A percentile compares a stretch with the other conserved stretches of the same genome.
Conservation (phyloP, 2,797 vertebrate species). For the Takifugu ocellatus region DNA sequence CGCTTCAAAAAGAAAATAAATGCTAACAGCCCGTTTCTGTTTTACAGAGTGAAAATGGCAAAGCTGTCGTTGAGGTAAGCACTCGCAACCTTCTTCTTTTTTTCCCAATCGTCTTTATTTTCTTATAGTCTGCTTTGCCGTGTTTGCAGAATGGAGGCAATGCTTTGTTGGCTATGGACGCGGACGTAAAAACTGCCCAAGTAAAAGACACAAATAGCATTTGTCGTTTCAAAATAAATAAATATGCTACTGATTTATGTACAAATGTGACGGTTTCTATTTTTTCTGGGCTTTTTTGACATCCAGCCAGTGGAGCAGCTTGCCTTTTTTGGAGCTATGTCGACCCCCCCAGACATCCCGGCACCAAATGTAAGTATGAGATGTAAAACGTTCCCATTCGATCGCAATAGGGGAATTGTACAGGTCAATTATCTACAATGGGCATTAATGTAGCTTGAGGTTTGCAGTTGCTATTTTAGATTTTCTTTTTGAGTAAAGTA, state of each 20-base stretch:
- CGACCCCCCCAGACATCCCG: constrained; percentile 92
- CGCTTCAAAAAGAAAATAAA: constrained; percentile 31
- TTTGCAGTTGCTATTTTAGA: not conserved
- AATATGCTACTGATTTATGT: not conserved
- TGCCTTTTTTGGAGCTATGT: constrained; percentile 95
- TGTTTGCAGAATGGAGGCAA: constrained; percentile 80
- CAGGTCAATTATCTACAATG: not conserved
- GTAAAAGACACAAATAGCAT: constrained; percentile 52
- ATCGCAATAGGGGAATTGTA: constrained; percentile 12
- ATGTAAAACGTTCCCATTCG: constrained; percentile 27
- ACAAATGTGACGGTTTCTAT: constrained; percentile 5
- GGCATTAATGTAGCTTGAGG: not conserved
- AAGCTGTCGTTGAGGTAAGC: constrained; percentile 78
- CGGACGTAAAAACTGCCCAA: constrained; percentile 73
- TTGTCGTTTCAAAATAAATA: constrained; percentile 2
- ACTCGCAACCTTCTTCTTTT: constrained; percentile 8
- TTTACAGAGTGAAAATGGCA: constrained; percentile 79
- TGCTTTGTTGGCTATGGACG: constrained; percentile 64
- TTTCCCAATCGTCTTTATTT: not conserved
- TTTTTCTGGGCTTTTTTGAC: constrained; percentile 25
- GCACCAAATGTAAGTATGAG: constrained; percentile 83
- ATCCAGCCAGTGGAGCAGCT: constrained; percentile 86
- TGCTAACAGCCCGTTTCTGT: constrained; percentile 47
- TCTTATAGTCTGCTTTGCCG: not conserved
- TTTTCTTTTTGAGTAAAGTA: too few relatives aligned